Evolutionary conservation across 2,113 vertebrate species (phyloP).

Genomic region (Mustela nigripes): DNA sequence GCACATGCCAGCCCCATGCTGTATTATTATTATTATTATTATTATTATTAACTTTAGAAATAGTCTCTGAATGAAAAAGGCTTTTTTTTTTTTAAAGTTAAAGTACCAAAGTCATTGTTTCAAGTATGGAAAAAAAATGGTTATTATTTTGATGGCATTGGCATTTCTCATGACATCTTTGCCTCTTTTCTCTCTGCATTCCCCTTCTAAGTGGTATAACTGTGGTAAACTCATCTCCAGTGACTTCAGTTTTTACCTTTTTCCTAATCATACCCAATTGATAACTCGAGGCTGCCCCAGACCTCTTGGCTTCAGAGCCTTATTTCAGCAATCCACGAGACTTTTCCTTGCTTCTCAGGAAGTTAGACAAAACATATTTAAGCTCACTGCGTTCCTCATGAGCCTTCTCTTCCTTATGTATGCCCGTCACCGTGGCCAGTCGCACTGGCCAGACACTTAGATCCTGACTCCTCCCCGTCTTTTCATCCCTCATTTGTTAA

Average conservation of each 20-base stretch:
- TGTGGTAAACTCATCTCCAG: not conserved
- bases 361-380: not conserved
- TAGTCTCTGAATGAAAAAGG: not conserved
- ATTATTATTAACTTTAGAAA: not conserved
- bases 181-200: not conserved
- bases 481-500: not conserved
- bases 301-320: not conserved
- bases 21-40: not conserved
- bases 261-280: not conserved
- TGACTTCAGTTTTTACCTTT: not conserved
- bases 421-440: not conserved
- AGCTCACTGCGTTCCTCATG: not conserved
- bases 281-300: not conserved
- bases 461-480: not conserved
- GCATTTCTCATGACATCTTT: not conserved
- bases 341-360: not conserved
- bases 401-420: not conserved
- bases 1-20: not conserved
- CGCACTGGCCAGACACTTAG: accelerated
- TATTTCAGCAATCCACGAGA: not conserved
- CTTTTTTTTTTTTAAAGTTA: not conserved
- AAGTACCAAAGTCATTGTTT: not conserved
- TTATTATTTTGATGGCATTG: not conserved
- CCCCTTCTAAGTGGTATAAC: not conserved
- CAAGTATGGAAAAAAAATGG: not conserved